Evolutionary conservation across 1,140 invertebrate genomes (phyloP).

Genomic region (Panagrolaimus sp.): DNA sequence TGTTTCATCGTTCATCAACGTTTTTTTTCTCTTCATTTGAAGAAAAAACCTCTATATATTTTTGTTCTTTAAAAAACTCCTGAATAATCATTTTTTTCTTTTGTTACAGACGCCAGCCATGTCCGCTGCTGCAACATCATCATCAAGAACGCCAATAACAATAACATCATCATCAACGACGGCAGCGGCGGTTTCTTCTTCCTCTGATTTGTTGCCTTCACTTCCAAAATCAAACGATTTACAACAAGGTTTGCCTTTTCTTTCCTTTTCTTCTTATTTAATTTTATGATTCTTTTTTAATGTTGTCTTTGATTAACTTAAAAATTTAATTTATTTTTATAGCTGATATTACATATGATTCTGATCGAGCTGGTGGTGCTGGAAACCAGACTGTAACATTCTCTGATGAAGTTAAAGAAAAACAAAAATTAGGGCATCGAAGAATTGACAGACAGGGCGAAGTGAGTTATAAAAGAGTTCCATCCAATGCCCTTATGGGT

Average conservation of each 20-base stretch:
- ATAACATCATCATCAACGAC: neutral
- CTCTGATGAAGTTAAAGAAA: constrained; percentile 39
- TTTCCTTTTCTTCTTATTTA: neutral
- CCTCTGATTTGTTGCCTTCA: neutral
- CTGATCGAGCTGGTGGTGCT: neutral
- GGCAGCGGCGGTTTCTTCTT: constrained; percentile 4
- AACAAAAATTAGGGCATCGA: constrained; percentile 57
- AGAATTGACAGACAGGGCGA: constrained; percentile 57
- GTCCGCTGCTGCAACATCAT: neutral
- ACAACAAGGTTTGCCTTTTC: constrained; percentile 8
- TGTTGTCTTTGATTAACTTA: too few species aligned
- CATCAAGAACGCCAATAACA: neutral
- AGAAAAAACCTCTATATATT: too few species aligned
- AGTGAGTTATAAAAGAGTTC: constrained; percentile 56
- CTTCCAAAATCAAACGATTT: constrained; percentile 10
- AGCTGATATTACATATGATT: neutral
- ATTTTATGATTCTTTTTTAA: neutral
- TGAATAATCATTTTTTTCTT: too few species aligned
- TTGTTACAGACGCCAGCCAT: neutral
- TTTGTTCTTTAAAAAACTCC: too few species aligned
- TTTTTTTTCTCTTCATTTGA: too few species aligned
- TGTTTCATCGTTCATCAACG: too few species aligned
- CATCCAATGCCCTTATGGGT: constrained; percentile 57
- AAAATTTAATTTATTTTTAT: neutral
- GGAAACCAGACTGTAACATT: constrained; percentile 12